Evolutionary conservation across 2,113 vertebrate genomes (phyloP).

Genomic region (Heloderma charlesbogerti): DNA sequence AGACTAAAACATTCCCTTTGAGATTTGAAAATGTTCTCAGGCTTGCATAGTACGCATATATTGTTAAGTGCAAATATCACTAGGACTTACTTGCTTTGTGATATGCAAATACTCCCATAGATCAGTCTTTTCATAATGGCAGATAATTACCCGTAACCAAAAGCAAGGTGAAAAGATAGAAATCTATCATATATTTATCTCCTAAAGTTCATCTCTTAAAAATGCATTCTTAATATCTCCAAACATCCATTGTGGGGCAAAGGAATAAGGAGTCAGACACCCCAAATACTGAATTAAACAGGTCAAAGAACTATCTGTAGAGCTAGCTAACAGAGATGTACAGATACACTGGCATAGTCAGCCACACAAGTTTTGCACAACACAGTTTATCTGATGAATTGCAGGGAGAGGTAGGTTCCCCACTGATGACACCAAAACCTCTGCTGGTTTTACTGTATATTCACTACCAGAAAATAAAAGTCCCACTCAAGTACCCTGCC

Average conservation of each 20-base stretch:
- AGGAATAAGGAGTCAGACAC: not conserved
- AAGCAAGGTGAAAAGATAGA: not conserved
- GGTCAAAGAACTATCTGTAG: not conserved
- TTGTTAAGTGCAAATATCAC: not conserved
- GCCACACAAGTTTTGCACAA: not conserved
- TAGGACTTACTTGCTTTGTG: not conserved
- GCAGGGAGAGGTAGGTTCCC: not conserved
- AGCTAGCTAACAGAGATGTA: no score
- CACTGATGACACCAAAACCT: not conserved
- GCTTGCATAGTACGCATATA: not conserved
- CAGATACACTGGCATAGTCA: not conserved
- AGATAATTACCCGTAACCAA: not conserved
- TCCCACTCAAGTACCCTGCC: not conserved
- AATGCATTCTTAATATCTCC: no score
- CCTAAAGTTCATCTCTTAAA: no score
- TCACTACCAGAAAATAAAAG: not conserved
- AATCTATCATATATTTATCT: not conserved
- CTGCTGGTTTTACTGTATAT: not conserved
- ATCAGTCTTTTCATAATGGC: not conserved
- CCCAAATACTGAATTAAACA: not conserved
- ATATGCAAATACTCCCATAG: not conserved
- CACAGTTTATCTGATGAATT: not conserved
- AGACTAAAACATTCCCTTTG: not conserved
- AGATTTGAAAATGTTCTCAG: not conserved
- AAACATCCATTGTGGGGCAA: not conserved